phyloP scores from a whole-genome alignment of 2,888 invertebrate genomes.

The Leptopterna dolabrata region DNA sequence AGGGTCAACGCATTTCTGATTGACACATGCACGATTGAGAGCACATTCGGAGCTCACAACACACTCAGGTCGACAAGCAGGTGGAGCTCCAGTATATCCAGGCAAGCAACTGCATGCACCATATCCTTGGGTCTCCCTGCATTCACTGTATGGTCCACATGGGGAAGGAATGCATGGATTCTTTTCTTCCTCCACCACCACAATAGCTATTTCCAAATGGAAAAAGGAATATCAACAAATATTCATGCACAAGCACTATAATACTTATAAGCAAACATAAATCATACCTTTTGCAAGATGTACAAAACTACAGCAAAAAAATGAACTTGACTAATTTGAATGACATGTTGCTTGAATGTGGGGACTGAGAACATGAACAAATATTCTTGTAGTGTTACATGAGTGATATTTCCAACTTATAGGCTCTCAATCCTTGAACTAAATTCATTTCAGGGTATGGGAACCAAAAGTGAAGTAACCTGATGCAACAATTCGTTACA shows the following conservation, averaged over 20 bases:
- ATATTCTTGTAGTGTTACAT: no score
- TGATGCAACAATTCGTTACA: no score
- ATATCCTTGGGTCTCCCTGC: slow-evolving; percentile 73
- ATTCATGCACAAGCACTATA: slow-evolving; percentile 39
- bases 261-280: background rate
- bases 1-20: slow-evolving; percentile 81
- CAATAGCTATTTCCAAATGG: slow-evolving; percentile 16
- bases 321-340: background rate
- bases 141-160: slow-evolving; percentile 82
- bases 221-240: background rate
- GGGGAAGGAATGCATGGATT: slow-evolving; percentile 68
- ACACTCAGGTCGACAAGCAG: slow-evolving; percentile 82
- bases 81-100: slow-evolving; percentile 78
- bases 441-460: no score
- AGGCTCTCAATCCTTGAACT: no score
- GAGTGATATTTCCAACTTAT: no score
- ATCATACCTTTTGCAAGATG: background rate
- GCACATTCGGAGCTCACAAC: slow-evolving; percentile 81
- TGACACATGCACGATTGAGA: slow-evolving; percentile 77
- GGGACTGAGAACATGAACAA: no score
- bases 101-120: slow-evolving; percentile 80
- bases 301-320: background rate
- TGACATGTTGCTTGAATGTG: no score
- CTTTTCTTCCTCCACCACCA: slow-evolving; percentile 58
- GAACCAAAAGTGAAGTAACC: no score